Evolutionary conservation across 2,888 invertebrate genomes (phyloP), one percentile per base, ranked within the genome.

Genomic region (Papilio gigon): DNA sequence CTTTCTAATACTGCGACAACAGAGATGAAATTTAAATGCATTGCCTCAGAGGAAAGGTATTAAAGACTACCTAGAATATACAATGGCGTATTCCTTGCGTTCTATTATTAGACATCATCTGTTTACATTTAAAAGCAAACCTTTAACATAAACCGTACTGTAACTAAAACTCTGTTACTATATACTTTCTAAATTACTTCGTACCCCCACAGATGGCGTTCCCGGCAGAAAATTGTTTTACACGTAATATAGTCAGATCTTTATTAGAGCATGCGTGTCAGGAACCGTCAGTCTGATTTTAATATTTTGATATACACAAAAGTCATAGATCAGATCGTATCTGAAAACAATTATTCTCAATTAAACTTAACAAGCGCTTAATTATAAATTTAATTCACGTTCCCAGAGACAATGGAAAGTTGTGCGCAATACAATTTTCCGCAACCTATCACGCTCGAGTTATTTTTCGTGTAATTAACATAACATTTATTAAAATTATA

Each of bases 101-200:
- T 42, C 30, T 40, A 17, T 61, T n/a, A 17, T 30, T 61, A 30
- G 22, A 40, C 11, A 22, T 17, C 30, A 17, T 40, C 20, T 30
- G 17, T 61, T 30, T 61, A 61, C 27, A 42, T 30, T 44, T 25
- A n/a, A 61, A 42, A 40, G 42, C 8, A 25, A 61, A 42, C 40
- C 30, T 61, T 61, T 61, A 61, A 44, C 40, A 61, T 22, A 22
- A 20, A 20, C 14, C 14, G 4, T 12, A 37, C 37, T 40, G n/a
- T n/a, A 17, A n/a, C 1, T 17, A 4, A n/a, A 4, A 17, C 6
- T n/a, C 6, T 17, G 1, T n/a, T 17, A 1, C 33, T 35, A 6
- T 35, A n/a, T n/a, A n/a, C n/a, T n/a, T n/a, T n/a, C n/a, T n/a
- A n/a, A n/a, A n/a, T n/a, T n/a, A n/a, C n/a, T n/a, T n/a, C n/a